Base-by-base conservation (phyloP, 2,888 invertebrate genomes). In the Eilema caniola region DNA sequence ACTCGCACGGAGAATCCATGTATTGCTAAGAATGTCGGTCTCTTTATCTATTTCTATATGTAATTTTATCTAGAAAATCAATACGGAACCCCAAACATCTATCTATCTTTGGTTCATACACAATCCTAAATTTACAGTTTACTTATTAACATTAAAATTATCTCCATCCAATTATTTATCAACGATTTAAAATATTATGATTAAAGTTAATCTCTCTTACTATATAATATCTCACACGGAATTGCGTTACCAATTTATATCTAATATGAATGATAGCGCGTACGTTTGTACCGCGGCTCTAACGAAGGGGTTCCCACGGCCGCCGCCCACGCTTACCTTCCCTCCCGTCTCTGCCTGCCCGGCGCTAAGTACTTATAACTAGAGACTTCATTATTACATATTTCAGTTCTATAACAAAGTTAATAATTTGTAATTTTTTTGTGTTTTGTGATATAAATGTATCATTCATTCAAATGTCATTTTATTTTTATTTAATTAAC, bases 261-360 rank as follows among this genome's bases (percentile, higher is more conserved):
- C 24, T 25, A 60, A 25, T 60, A 24, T 60, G 14, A 60, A 24
- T 24, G 25, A 41, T 62, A 7, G 62, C 24, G 37, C 67, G 67
- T 67, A 64, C 70, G 73, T 73, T 65, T 65, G 53, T 65, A 67
- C 56, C 25, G 69, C 24, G 75, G 72, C 70, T 69, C 73, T 81
- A 83, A 81, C 67, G 79, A 76, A 76, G 71, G 56, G 68, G 74
- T 86, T 86, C 86, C 79, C 87, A 86, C 88, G 86, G 72, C 75
- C 73, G 73, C 81, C 84, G 82, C 88, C 86, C 84, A 86, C 87
- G 72, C 77, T 61, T 67, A 20, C 78, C 76, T 78, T 80, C 77
- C 74, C 53, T n/a, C 53, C n/a, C 53, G 53, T 8, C 53, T 7
- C 20, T 10, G 16, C 16, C 83, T 79, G 77, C 77, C 80, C 72